These are phyloP conservation scores for Podarcis raffonei DNA, from an alignment of 2,113 vertebrate genomes.

Conservation along the genomic window DNA sequence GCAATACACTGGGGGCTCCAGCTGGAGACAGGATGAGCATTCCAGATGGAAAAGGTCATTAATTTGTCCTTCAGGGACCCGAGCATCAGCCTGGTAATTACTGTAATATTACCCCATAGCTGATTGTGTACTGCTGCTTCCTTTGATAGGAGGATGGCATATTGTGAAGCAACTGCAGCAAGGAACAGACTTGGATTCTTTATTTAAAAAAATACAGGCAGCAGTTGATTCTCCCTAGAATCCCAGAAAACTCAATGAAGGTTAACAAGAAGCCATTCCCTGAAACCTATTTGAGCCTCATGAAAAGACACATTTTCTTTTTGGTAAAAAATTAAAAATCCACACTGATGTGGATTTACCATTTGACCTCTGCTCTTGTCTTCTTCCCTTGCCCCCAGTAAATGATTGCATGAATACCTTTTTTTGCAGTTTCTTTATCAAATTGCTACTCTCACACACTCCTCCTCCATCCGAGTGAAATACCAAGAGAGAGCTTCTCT, in stretches of 20 bases:
- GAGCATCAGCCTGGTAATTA: neutral
- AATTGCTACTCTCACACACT: neutral
- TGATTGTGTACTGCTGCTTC: neutral
- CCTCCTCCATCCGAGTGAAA: slow-evolving; percentile 5
- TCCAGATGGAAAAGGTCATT: slow-evolving; percentile 21
- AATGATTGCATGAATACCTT: neutral
- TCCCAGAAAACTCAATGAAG: neutral
- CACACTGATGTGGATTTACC: neutral
- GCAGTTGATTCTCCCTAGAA: neutral
- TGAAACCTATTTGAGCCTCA: neutral
- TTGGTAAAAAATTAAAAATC: slow-evolving; percentile 6
- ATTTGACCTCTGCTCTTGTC: neutral
- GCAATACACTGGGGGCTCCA: neutral
- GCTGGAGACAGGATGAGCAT: neutral
- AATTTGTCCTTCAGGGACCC: slow-evolving; percentile 3
- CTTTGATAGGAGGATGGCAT: neutral
- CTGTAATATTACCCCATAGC: neutral
- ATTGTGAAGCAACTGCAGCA: neutral
- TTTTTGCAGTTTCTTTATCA: neutral
- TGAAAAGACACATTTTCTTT: neutral
- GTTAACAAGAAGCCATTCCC: slow-evolving; percentile 9
- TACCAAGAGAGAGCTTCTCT: slow-evolving; percentile 2
- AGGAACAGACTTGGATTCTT: slow-evolving; percentile 1
- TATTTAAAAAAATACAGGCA: neutral
- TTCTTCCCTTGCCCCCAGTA: neutral